Evolutionary conservation across 64 coral and sea anemone genomes (phyloP), one percentile per base, ranked within the genome.

Genomic region (Exaiptasia diaphana): DNA sequence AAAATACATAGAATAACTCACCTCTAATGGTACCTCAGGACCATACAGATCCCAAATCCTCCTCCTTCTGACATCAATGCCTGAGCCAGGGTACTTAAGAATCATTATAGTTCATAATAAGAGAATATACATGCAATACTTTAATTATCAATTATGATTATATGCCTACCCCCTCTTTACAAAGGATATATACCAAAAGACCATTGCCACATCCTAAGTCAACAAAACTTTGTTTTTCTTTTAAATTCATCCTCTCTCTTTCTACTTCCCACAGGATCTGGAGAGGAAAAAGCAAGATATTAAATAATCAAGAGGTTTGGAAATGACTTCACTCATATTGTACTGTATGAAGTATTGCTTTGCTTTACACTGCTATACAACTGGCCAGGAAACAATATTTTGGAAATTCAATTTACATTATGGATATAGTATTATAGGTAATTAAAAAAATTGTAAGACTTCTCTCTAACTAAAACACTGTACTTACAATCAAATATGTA

Each of bases 131-230:
- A 57, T 57, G 2, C 28, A 24, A 20, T 24, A 20, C n/a, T 57
- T 2, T 57, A 15, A 57, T 10, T 6, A 26, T 20, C 25, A 27
- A 4, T 32, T 31, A 3, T 33, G 26, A 3, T 65, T 35, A 27
- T 4, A 2, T 8, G 38, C 42, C 75, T 69, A 97, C 94, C 65
- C 94, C 94, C 48, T 97, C 94, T 37, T 75, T 60, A 26, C 56
- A 59, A 41, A 97, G 79, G 33, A 97, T 76, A 27, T 97, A 78
- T 26, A 97, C 94, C 38, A 97, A 79, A 9, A 97, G 74, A 46
- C 94, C 94, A 81, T 97, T 97, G 25, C 94, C 94, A 88, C 94
- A 97, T 34, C 94, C 94, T 46, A 97, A 83, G 40, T 97, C 94
- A 54, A 92, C 72, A 84, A 92, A 97, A 52, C 57, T 88, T 56